Percentiles rank a stretch among this genome's conserved stretches.
Conservation (phyloP, 2,888 invertebrate species). For the Lucinisca nassula region DNA sequence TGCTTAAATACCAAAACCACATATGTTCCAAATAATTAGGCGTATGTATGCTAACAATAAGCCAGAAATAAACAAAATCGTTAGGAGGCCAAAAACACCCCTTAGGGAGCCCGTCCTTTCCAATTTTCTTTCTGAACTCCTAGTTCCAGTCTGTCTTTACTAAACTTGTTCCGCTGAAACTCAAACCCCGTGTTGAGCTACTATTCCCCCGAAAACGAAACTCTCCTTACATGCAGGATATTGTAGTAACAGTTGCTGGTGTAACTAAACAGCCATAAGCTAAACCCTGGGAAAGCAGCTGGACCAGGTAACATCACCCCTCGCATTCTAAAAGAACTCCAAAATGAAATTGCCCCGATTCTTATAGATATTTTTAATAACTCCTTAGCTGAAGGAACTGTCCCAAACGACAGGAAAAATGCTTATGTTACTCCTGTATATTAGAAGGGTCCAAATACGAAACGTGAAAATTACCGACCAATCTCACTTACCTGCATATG, state of each 20-base stretch:
- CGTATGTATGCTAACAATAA: no score
- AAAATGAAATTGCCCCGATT: neutral
- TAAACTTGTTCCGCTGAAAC: no score
- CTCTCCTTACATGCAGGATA: no score
- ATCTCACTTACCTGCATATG: neutral
- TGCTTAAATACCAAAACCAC: no score
- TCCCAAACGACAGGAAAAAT: neutral
- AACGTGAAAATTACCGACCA: neutral
- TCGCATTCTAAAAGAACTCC: neutral
- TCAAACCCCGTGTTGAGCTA: no score
- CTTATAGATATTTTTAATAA: neutral
- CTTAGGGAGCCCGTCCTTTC: no score
- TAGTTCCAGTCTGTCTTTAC: no score
- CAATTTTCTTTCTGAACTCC: no score
- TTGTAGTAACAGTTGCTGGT: neutral
- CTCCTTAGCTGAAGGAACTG: neutral
- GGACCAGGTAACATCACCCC: neutral
- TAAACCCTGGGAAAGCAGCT: neutral
- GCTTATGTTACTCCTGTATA: neutral
- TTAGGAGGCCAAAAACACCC: no score
- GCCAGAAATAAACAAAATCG: no score
- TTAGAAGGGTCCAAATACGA: neutral
- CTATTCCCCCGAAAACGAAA: no score
- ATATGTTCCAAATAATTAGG: no score
- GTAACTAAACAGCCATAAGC: neutral